A percentile compares a stretch with the other conserved stretches of the same genome.
Evolutionary conservation across 23 tunicate genomes (phyloP).

Genomic region (Corella eumyota): DNA sequence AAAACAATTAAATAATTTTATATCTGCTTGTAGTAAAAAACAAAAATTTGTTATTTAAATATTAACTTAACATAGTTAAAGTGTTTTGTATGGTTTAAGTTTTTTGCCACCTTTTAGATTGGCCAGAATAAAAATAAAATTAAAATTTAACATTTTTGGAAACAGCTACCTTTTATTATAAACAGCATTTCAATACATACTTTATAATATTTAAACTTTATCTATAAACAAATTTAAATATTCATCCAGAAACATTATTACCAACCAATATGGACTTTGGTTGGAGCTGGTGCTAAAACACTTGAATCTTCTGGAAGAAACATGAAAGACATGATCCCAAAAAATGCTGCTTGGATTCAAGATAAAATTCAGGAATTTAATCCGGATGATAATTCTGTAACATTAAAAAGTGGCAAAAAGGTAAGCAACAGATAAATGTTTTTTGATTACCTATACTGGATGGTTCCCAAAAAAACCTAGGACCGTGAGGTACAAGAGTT

Average conservation of each 20-base stretch:
- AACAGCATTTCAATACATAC: neutral
- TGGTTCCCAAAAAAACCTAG: no score
- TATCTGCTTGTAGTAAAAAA: no score
- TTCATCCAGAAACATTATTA: conserved; percentile 65
- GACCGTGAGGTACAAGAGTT: no score
- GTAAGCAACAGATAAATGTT: conserved; percentile 4
- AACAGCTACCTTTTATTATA: no score
- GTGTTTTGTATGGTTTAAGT: neutral
- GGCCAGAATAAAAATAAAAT: neutral
- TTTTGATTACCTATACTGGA: no score
- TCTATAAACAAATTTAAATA: neutral
- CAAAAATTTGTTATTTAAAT: neutral
- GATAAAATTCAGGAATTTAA: conserved; percentile 37
- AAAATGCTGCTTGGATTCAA: conserved; percentile 58
- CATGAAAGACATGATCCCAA: conserved; percentile 77
- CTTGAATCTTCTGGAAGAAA: conserved; percentile 36
- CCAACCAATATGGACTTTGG: conserved; percentile 96
- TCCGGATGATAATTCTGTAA: conserved; percentile 69
- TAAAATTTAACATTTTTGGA: neutral
- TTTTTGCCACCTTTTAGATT: no score
- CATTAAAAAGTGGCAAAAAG: conserved; percentile 42
- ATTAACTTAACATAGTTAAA: neutral
- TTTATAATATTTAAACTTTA: no score
- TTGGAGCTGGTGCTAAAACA: conserved; percentile 87
- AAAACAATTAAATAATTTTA: neutral